Evolutionary conservation across 2,113 vertebrate species (phyloP).

Genomic region (Spea bombifrons): DNA sequence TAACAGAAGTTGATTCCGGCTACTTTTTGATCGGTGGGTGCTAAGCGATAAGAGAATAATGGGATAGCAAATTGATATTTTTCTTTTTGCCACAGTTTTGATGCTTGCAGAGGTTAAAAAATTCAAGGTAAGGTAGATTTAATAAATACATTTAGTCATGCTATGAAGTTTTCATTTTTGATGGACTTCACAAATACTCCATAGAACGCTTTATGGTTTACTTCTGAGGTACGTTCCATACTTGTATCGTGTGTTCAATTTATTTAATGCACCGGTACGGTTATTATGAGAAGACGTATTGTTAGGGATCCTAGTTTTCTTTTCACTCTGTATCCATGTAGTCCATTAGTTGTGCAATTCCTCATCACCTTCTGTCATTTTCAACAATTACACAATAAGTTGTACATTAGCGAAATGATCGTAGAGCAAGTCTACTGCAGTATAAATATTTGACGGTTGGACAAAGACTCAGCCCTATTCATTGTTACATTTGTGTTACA

Average conservation of each 20-base stretch:
- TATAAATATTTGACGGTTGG: background rate
- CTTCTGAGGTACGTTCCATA: conserved; percentile 33
- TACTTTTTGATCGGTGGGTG: too few species aligned
- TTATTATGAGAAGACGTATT: conserved; percentile 13
- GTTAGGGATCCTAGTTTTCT: background rate
- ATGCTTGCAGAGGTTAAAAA: too few species aligned
- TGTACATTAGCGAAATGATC: background rate
- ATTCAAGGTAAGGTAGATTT: too few species aligned
- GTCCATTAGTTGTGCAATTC: background rate
- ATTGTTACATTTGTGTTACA: too few species aligned
- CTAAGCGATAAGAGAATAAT: too few species aligned
- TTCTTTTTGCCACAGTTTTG: background rate
- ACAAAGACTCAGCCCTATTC: too few species aligned
- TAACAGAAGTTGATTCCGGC: too few species aligned
- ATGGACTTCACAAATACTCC: conserved; percentile 26
- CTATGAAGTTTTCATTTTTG: conserved; percentile 25
- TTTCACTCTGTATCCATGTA: conserved; percentile 22
- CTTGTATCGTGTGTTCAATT: conserved; percentile 28
- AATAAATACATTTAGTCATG: too few species aligned
- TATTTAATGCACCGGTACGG: conserved; percentile 37
- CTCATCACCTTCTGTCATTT: background rate
- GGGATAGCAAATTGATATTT: too few species aligned
- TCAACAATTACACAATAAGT: background rate
- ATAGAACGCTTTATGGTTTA: conserved; percentile 3
- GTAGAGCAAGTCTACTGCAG: background rate